Evolutionary conservation across 1,140 invertebrate genomes (phyloP), one percentile per base, ranked within the genome.

Genomic region (Achatina immaculata): DNA sequence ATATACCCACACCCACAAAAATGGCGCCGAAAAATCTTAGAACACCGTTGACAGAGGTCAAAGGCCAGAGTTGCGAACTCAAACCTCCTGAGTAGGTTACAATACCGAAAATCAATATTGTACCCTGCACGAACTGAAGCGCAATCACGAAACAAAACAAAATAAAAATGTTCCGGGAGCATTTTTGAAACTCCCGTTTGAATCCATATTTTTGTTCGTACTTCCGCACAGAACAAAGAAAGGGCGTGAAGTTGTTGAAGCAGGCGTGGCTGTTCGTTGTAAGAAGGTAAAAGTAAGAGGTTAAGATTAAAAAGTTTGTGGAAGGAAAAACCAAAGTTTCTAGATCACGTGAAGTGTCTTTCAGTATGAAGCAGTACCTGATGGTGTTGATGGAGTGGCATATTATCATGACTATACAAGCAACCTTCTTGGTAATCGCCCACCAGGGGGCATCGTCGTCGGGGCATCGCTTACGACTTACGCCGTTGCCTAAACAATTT

Each of bases 161-260:
- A 11, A 42, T 36, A 6, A 36, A n/a, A 21, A 62, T n/a, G 1
- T 40, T 38, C 24, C 42, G 19, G 3, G 58, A 42, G 14, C n/a
- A 34, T 21, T 62, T 36, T 24, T 36, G 36, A 34, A 76, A 76
- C 14, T 65, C 36, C 14, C 51, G 24, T 51, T 62, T 76, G 21
- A 76, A 62, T 36, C 48, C 55, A 51, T 58, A 76, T 36, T 36
- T 62, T 4, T n/a, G 58, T 16, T 76, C 74, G 38, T 62, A 76
- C 24, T 40, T 43, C 1, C 21, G 36, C 11, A 65, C 38, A 14
- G 74, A 31, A 34, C 51, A 19, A 6, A 76, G n/a, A 19, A 58
- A 65, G 14, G 74, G 36, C 0, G 19, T 76, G 58, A 76, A 76
- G 36, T 76, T 16, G 2, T 34, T 31, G 1, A 36, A 34, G 40